Evolutionary conservation across 1,140 invertebrate species (phyloP).

Genomic region (Drosophila melanogaster): DNA sequence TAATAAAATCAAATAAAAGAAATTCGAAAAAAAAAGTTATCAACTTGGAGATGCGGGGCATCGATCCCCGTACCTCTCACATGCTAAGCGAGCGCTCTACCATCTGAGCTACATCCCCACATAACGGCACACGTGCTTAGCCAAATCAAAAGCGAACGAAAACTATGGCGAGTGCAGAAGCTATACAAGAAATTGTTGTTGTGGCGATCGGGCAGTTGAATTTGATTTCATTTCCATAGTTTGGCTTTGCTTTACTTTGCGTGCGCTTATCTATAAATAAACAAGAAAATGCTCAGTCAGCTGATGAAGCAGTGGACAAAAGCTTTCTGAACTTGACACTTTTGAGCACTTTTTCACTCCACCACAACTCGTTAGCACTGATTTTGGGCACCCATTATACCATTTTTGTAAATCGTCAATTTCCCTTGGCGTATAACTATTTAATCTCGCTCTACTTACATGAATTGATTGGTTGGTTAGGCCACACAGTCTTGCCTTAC

Average conservation of each 20-base stretch:
- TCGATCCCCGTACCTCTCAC: constrained; percentile 93
- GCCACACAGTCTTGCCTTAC: constrained; percentile 8
- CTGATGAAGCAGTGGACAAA: constrained; percentile 24
- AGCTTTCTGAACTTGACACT: constrained; percentile 50
- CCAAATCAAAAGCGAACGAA: constrained; percentile 7
- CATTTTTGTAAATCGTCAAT: too few relatives aligned
- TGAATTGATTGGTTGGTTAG: constrained; percentile 30
- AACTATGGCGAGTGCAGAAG: constrained; percentile 14
- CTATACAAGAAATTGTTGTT: not conserved
- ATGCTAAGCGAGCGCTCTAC: constrained; percentile 94
- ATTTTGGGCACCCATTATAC: too few relatives aligned
- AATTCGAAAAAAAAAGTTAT: constrained; percentile 5
- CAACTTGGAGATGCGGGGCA: constrained; percentile 87
- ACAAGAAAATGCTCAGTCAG: constrained; percentile 22
- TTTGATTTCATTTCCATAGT: constrained; percentile 32
- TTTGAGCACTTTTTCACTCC: constrained; percentile 4
- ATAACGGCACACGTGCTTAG: not conserved
- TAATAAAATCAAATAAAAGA: not conserved
- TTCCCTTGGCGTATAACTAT: not conserved
- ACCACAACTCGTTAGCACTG: too few relatives aligned
- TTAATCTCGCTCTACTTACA: constrained; percentile 4
- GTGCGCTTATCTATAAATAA: constrained; percentile 43
- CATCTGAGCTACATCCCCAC: constrained; percentile 89
- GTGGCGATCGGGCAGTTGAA: constrained; percentile 3
- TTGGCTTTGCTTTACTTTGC: constrained; percentile 5